Base-by-base conservation (phyloP, 1,140 invertebrate species). In the Papilio machaon region DNA sequence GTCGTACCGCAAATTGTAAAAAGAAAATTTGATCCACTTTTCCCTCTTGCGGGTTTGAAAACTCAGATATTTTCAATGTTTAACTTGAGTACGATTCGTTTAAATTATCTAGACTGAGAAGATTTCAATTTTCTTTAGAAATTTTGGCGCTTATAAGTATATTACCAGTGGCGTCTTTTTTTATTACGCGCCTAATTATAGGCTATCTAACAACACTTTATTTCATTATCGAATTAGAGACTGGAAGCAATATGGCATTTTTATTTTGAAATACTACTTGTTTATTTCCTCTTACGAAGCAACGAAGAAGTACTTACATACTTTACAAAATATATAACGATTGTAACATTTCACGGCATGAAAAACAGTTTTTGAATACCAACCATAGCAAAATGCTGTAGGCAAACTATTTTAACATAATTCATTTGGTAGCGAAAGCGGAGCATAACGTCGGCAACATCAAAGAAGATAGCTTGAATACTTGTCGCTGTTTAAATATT, bases 1-100 rank as follows among this genome's bases (percentile, higher is more conserved):
- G 74, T 52, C 46, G 74, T 76, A 19, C 73, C 43, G n/a, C 74
- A 76, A 49, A 76, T 52, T 76, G 43, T 76, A 54, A 52, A 76
- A 49, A 52, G 47, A 76, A 47, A 19, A 52, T 76, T 76, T 76
- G 23, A 76, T 49, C 74, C 47, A 52, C 47, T 76, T 76, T 76
- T 49, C 74, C 19, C 74, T 13, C 46, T 35, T 23, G 43, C 19
- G 74, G 74, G 6, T 76, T 76, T 19, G 64, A 35, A 35, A 64
- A 70, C 64, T 30, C 64, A 17, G 64, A 70, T 35, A 70, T 70
- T 70, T 70, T 70, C 64, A 70, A 35, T 70, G 64, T 70, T 70
- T 70, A 70, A 70, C 35, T 74, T 74, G 73, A 74, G 43, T 19
- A 19, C 19, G 13, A 19, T 46, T 47, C 23, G 4, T 74, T 43